Evolutionary conservation across 2,888 invertebrate species (phyloP).

Genomic region (Chloromyia formosa): DNA sequence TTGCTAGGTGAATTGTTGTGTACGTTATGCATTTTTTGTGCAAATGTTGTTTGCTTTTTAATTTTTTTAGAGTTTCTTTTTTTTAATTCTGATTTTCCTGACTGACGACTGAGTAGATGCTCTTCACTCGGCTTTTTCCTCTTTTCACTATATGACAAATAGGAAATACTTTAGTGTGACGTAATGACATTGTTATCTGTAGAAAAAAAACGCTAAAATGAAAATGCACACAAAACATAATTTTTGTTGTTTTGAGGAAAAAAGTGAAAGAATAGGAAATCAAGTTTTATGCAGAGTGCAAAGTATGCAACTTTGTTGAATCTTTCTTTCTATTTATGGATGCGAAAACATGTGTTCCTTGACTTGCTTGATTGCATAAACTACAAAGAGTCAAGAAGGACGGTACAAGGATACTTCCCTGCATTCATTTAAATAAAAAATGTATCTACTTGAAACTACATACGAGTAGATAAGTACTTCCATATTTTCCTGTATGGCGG

Average conservation of each 20-base stretch:
- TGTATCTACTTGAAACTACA: no score
- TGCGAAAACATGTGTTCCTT: no score
- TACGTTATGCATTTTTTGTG: slow-evolving; percentile 11
- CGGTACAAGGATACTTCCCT: no score
- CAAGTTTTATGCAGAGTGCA: background rate
- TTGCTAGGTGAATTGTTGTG: slow-evolving; percentile 19
- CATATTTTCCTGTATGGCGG: no score
- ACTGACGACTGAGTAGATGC: slow-evolving; percentile 18
- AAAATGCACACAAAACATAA: slow-evolving; percentile 9
- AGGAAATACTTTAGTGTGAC: slow-evolving; percentile 42
- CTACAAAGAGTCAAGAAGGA: no score
- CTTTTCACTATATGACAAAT: slow-evolving; percentile 24
- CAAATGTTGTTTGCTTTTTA: slow-evolving; percentile 13
- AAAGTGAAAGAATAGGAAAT: slow-evolving; percentile 40
- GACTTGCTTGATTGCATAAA: no score
- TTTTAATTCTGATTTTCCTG: slow-evolving; percentile 6
- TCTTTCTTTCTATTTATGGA: no score
- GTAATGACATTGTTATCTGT: slow-evolving; percentile 40
- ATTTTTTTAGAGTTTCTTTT: background rate
- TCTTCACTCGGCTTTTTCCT: slow-evolving; percentile 36
- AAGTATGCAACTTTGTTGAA: slow-evolving; percentile 19
- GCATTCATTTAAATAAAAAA: no score
- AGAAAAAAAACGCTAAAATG: slow-evolving; percentile 11
- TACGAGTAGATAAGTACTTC: no score
- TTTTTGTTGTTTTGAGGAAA: background rate